Percentiles rank a stretch among this genome's conserved stretches.
Evolutionary conservation across 2,113 vertebrate genomes (phyloP).

Genomic region (Sylvilagus bachmani): DNA sequence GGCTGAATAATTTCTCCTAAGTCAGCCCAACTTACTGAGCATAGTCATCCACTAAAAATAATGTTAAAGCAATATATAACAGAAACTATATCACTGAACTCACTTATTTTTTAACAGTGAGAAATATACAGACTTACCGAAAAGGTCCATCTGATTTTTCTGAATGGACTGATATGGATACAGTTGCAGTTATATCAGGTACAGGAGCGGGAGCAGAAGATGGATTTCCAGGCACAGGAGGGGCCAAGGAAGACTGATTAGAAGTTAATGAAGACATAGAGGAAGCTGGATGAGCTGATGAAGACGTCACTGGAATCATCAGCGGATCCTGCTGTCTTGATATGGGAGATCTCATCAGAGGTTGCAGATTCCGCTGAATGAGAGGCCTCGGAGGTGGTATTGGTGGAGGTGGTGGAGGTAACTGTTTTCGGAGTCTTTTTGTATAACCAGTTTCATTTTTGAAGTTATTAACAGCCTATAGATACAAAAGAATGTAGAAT

Average conservation of each 20-base stretch:
- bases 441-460: constrained; percentile 94
- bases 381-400: constrained; percentile 81
- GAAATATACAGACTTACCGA: constrained; percentile 85
- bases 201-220: constrained; percentile 80
- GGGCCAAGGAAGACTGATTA: constrained; percentile 78
- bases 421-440: constrained; percentile 89
- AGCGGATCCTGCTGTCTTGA: constrained; percentile 94
- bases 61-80: neutral
- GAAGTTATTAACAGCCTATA: constrained; percentile 97
- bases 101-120: neutral
- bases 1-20: neutral
- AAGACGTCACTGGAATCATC: constrained; percentile 86
- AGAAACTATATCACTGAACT: neutral
- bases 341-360: constrained; percentile 85
- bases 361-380: constrained; percentile 88
- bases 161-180: constrained; percentile 88
- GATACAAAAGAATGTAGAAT: constrained; percentile 58
- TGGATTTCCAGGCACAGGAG: constrained; percentile 81
- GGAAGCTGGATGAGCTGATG: constrained; percentile 85
- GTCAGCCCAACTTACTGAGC: neutral
- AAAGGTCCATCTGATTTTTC: constrained; percentile 90
- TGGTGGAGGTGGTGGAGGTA: constrained; percentile 85
- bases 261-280: constrained; percentile 83
- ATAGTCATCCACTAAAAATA: neutral
- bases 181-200: constrained; percentile 86